Conservation (phyloP, 1,140 invertebrate genomes). For the Cotesia glomerata region DNA sequence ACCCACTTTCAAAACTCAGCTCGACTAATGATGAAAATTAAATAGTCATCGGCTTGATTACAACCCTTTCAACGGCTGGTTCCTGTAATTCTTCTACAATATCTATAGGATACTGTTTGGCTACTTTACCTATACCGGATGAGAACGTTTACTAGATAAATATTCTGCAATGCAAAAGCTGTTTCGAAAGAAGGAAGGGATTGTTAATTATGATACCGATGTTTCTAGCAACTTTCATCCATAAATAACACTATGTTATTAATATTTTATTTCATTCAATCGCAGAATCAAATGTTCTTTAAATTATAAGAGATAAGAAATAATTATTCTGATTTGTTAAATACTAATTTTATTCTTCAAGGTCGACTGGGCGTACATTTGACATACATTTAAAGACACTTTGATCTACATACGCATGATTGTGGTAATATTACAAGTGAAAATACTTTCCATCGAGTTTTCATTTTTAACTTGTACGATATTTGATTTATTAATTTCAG, state of each 20-base stretch:
- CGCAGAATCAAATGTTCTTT: too few relatives aligned
- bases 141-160: neutral
- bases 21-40: constrained; percentile 18
- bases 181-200: constrained; percentile 20
- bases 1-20: constrained; percentile 26
- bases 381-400: neutral
- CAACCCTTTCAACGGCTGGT: neutral
- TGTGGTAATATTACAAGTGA: neutral
- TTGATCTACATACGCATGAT: constrained; percentile 3
- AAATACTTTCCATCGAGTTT: constrained; percentile 8
- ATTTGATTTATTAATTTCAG: neutral
- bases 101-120: neutral
- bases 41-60: neutral
- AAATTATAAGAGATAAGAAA: too few relatives aligned
- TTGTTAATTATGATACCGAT: neutral
- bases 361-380: neutral
- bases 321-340: too few relatives aligned
- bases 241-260: neutral
- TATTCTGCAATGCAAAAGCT: too few relatives aligned
- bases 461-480: neutral
- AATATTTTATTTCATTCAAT: too few relatives aligned
- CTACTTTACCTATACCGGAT: neutral
- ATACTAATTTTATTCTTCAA: neutral
- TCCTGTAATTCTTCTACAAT: neutral
- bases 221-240: neutral